Percentiles rank a stretch among this genome's conserved stretches.
Evolutionary conservation across 2,797 vertebrate genomes (phyloP).

Genomic region (Tarsius wallacei): DNA sequence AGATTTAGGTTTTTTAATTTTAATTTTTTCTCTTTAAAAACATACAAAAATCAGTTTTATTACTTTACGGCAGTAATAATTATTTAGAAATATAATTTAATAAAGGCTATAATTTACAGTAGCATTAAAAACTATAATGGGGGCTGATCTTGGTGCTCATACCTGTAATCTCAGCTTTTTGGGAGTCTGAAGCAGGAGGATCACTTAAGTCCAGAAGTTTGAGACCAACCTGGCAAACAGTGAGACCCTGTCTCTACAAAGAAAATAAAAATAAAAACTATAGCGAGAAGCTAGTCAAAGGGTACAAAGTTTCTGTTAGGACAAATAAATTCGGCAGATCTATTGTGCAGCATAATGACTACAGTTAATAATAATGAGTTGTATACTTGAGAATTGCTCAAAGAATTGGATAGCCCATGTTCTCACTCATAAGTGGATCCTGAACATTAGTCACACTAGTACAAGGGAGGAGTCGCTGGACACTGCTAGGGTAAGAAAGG

Average conservation of each 20-base stretch:
- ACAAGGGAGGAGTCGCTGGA: no score
- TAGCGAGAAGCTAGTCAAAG: not conserved
- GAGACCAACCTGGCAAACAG: no score
- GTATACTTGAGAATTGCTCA: not conserved
- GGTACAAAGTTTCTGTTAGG: not conserved
- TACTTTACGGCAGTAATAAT: not conserved
- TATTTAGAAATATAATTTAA: conserved; percentile 18
- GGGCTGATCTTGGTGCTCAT: no score
- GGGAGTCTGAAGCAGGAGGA: no score
- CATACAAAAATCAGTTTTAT: not conserved
- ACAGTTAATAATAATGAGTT: not conserved
- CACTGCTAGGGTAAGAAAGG: no score
- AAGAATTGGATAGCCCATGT: no score
- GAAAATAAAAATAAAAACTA: not conserved
- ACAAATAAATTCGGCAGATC: not conserved
- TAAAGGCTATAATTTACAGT: not conserved
- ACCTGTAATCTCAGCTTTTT: no score
- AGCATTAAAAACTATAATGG: not conserved
- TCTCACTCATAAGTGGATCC: no score
- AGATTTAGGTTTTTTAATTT: not conserved
- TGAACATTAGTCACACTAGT: no score
- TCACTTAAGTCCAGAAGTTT: no score
- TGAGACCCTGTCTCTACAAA: no score
- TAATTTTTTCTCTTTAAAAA: conserved; percentile 9
- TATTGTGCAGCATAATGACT: not conserved